These are phyloP conservation scores for Cololabis saira DNA, from an alignment of 2,113 vertebrate genomes.

Conservation along the genomic window DNA sequence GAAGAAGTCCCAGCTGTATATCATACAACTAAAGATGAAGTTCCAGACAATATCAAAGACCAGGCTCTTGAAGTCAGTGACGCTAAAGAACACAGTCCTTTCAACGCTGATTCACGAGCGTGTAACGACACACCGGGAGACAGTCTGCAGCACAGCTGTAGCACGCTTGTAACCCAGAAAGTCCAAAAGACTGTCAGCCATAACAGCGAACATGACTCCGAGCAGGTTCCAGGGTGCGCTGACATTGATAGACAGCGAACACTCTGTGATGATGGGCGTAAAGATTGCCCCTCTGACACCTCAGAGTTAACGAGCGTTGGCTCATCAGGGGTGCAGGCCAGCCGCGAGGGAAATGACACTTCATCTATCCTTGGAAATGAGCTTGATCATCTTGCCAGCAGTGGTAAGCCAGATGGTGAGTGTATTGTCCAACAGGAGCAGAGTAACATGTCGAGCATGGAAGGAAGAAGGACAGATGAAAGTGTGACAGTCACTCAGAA, in stretches of 20 bases:
- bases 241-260: slow-evolving; percentile 38
- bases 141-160: slow-evolving; percentile 47
- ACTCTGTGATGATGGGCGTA: slow-evolving; percentile 21
- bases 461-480: slow-evolving; percentile 32
- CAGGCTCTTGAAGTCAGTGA: slow-evolving; percentile 12
- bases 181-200: slow-evolving; percentile 45
- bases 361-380: slow-evolving; percentile 34
- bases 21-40: slow-evolving; percentile 45
- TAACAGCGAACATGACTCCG: slow-evolving; percentile 33
- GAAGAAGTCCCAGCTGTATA: slow-evolving; percentile 44
- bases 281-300: slow-evolving; percentile 23
- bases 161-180: slow-evolving; percentile 36
- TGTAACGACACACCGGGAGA: slow-evolving; percentile 51
- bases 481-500: slow-evolving; percentile 20
- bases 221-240: slow-evolving; percentile 5
- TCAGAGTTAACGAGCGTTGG: slow-evolving; percentile 21
- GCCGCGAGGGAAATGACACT: slow-evolving; percentile 28
- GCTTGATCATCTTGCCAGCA: slow-evolving; percentile 12
- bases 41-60: slow-evolving; percentile 32
- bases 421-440: slow-evolving; percentile 14
- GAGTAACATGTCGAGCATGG: slow-evolving; percentile 1
- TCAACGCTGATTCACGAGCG: slow-evolving; percentile 61
- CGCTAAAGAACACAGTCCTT: slow-evolving; percentile 51
- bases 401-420: slow-evolving; percentile 25
- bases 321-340: slow-evolving; percentile 16